Conservation (phyloP, 2,888 invertebrate genomes). For the Cheiracanthium punctorium region DNA sequence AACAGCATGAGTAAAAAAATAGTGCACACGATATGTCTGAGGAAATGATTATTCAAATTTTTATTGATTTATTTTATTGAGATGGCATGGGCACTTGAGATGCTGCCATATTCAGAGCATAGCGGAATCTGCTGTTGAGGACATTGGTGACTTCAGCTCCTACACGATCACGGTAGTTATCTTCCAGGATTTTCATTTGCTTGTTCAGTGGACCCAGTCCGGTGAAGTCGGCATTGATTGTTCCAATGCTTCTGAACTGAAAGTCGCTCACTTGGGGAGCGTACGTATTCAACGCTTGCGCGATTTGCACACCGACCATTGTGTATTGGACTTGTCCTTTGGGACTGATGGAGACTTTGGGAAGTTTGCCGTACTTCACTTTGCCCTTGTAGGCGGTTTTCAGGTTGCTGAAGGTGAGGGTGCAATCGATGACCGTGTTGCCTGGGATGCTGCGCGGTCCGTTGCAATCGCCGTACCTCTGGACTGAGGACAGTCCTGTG, state of each 20-base stretch:
- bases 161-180: constrained; percentile 25
- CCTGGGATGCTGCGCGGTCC: constrained; percentile 22
- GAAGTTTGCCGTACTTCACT: constrained; percentile 51
- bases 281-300: neutral
- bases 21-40: no score
- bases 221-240: constrained; percentile 25
- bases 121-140: constrained; percentile 21
- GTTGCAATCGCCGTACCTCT: constrained; percentile 22
- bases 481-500: constrained; percentile 29
- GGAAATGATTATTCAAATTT: no score
- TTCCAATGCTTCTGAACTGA: constrained; percentile 21
- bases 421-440: constrained; percentile 42
- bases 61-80: no score
- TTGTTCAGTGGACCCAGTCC: constrained; percentile 62
- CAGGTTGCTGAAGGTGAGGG: constrained; percentile 33
- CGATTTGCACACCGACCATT: neutral
- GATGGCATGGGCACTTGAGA: constrained; percentile 45
- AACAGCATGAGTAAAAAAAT: no score
- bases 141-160: constrained; percentile 12
- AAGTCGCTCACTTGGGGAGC: neutral
- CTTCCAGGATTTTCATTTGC: constrained; percentile 41
- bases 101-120: constrained; percentile 43
- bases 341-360: constrained; percentile 36
- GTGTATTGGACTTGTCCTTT: constrained; percentile 24
- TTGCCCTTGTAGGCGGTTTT: constrained; percentile 42